Evolutionary conservation across 2,113 vertebrate genomes (phyloP), one percentile per base, ranked within the genome.

Genomic region (Corydoras sp.): DNA sequence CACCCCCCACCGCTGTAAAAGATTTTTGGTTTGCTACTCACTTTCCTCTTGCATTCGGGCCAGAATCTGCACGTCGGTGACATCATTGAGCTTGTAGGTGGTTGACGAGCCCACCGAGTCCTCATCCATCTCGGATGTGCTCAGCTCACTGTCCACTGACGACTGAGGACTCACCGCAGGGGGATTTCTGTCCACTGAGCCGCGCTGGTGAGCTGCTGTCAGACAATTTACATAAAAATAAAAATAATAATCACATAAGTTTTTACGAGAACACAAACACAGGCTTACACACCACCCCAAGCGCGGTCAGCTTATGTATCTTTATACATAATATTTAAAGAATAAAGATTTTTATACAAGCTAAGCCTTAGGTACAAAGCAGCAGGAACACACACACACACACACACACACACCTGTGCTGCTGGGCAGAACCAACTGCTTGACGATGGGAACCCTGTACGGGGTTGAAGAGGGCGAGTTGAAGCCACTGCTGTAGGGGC

Each of bases 11-110:
- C 18, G 18, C 18, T 24, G 18, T 24, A 24, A 24, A 24, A 24
- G 18, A 2, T 24, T 24, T 24, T 24, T 24, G 18, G 18, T 24
- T 24, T 24, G 18, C 35, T 43, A 43, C 35, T 92, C 85, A 95
- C 97, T 99, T 89, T 99, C 96, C 84, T 99, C 97, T 77, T 99
- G 97, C 95, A 99, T 99, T 76, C 96, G 92, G 29, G 97, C 96
- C 80, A 99, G 83, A 83, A 99, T 99, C 79, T 99, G 97, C 31
- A 99, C 96, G 72, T 99, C 97, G 0, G 96, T 99, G 86, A 99
- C 94, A 77, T 99, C 95, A 69, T 98, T 97, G 83, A 99, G 88
- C 77, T 98, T 99, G 87, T 99, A 99, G 80, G 94, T 94, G 0
- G 69, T 88, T 0, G 90, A 90, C 67, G 95, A 98, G 75, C 97